Evolutionary conservation across 2,797 vertebrate genomes (phyloP), one percentile per base, ranked within the genome.

Genomic region (Erethizon dorsatum): DNA sequence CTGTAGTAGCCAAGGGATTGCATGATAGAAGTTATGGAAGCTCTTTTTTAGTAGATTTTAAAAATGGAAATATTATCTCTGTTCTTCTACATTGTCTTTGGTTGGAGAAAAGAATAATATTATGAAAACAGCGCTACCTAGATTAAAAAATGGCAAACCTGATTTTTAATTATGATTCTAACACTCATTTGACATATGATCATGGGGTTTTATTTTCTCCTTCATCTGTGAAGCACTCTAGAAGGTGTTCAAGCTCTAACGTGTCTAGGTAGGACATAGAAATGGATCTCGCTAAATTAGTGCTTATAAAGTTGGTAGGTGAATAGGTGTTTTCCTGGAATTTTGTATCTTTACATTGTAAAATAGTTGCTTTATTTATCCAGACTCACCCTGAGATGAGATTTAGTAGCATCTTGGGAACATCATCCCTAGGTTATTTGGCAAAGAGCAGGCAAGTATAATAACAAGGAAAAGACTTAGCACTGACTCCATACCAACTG

Each of bases 391-490:
- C 41, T 80, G 22, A 89, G 31, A 59, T 82, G 5, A 89, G 63
- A 91, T 88, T 93, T 13, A 80, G 5, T 91, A 95, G 20, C 50
- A 85, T 77, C 24, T 91, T 63, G 45, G 85, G n/a, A 97, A 83
- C 20, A 83, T 41, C 13, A 79, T 80, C 14, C 11, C n/a, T 92
- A 87, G 33, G 20, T 54, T 78, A 47, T 91, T 69, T 91, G 65
- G 15, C 79, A 88, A 78, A 78, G 59, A 61, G 50, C 22, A 57
- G 71, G n/a, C 65, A 92, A 88, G 20, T 73, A 91, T 63, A 93
- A 18, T 73, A 77, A 85, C 14, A 77, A 57, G 75, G 20, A 85
- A 91, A 67, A 86, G 20, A 59, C 22, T 88, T 84, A 33, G 12
- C 41, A 12, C n/a, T 63, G 92, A 83, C 33, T 61, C 1, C 17